A percentile compares a stretch with the other conserved stretches of the same genome.
Conservation (phyloP, 1,140 invertebrate genomes). For the Trichogramma pretiosum region DNA sequence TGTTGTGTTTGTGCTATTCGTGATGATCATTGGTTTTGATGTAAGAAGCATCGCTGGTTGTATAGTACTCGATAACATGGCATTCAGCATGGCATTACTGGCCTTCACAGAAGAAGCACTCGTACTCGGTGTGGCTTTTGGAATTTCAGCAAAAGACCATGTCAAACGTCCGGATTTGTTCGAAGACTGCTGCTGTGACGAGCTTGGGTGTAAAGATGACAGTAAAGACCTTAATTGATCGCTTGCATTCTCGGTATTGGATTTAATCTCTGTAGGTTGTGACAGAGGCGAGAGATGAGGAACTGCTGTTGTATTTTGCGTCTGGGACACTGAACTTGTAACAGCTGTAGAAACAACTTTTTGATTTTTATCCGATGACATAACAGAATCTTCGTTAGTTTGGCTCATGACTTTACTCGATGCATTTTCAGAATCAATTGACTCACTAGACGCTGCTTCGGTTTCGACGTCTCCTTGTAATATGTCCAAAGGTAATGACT, state of each 20-base stretch:
- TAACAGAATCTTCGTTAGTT: slow-evolving; percentile 16
- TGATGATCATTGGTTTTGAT: too few relatives aligned
- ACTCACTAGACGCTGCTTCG: slow-evolving; percentile 21
- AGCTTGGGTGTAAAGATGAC: slow-evolving; percentile 38
- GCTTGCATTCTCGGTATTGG: slow-evolving; percentile 60
- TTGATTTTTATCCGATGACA: slow-evolving; percentile 10
- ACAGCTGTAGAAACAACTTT: slow-evolving; percentile 7
- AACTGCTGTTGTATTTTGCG: slow-evolving; percentile 41
- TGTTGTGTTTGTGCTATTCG: too few relatives aligned
- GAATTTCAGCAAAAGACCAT: too few relatives aligned
- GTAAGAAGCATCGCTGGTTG: too few relatives aligned
- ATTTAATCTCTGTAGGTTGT: slow-evolving; percentile 60
- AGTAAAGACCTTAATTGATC: slow-evolving; percentile 52
- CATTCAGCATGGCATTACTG: slow-evolving; percentile 42
- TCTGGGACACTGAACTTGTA: slow-evolving; percentile 16
- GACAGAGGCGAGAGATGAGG: slow-evolving; percentile 61
- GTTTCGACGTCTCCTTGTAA: slow-evolving; percentile 39
- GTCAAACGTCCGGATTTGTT: too few relatives aligned
- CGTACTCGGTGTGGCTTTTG: slow-evolving; percentile 32
- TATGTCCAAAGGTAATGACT: slow-evolving; percentile 39
- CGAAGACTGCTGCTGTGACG: too few relatives aligned
- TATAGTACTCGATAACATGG: slow-evolving; percentile 39
- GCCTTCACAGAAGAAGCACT: too few relatives aligned
- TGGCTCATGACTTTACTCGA: neutral
- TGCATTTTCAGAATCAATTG: slow-evolving; percentile 18